Evolutionary conservation across 2,888 invertebrate species (phyloP), one percentile per base, ranked within the genome.

Genomic region (Epicampocera succincta): DNA sequence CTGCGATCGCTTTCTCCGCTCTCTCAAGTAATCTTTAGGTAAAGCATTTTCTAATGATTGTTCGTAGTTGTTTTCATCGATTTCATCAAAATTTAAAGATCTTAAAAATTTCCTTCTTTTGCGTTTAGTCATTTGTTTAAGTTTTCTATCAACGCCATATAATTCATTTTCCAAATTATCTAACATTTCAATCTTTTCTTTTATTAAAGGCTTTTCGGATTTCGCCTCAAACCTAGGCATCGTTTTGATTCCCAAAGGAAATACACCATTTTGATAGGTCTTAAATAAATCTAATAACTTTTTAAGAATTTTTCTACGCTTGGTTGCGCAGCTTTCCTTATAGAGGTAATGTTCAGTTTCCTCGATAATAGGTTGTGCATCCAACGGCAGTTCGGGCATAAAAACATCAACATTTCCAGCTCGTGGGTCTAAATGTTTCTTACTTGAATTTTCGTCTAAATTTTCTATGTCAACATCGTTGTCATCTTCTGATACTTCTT

Each of bases 321-420:
- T 93, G 0, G 93, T 92, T 17, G 92, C 93, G 3, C 93, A 92
- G 4, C 90, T 89, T 2, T 89, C 88, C 72, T 92, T 88, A 87
- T 91, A 91, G 89, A 93, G 91, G 73, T 93, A 87, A 1, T 90
- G 87, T 3, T 92, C 89, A 52, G 96, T 87, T 85, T 93, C 90
- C 2, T 90, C 88, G 0, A 93, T 92, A 5, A 97, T 89, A 54
- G 91, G 87, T 29, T 89, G 87, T 0, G 94, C 92, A 84, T 95
- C 93, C 42, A 96, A 94, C 9, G 93, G 92, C 66, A 97, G 90
- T 84, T 94, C 93, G 0, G 95, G 93, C 84, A 97, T 92, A 58
- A 92, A 92, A 3, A 96, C 96, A 90, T 96, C 92, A 0, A 96
- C 95, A 71, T 93, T 93, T 0, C 97, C 97, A 2, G 97, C 97